Evolutionary conservation across 1,140 invertebrate species (phyloP).

Genomic region (Orchestia grillus): DNA sequence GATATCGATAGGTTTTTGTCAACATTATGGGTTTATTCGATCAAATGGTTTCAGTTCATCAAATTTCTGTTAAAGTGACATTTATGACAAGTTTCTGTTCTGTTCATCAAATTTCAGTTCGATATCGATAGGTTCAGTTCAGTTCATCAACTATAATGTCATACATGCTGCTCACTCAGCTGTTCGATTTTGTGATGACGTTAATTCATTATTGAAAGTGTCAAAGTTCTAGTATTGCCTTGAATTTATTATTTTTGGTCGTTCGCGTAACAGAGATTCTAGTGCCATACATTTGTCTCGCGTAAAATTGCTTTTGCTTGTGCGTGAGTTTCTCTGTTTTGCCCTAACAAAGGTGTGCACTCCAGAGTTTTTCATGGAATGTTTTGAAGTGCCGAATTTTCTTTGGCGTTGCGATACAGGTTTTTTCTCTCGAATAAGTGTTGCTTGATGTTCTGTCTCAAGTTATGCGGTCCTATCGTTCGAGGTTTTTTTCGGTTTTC

Average conservation of each 20-base stretch:
- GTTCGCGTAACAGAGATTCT: neutral
- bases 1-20: neutral
- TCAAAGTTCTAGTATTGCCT: neutral
- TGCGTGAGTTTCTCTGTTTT: neutral
- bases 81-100: no score
- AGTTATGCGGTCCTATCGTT: neutral
- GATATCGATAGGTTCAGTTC: neutral
- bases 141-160: neutral
- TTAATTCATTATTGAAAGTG: neutral
- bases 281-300: neutral
- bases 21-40: neutral
- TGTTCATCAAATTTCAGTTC: neutral
- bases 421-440: neutral
- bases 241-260: neutral
- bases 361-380: neutral
- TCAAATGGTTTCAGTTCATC: neutral
- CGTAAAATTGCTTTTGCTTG: neutral
- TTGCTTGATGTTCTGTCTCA: neutral
- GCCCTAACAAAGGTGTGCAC: neutral
- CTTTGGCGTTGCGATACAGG: neutral
- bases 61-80: no score
- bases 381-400: neutral
- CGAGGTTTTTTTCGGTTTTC: neutral
- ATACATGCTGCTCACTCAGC: no score
- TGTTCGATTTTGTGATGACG: neutral